Evolutionary conservation across 1,140 invertebrate species (phyloP), one percentile per base, ranked within the genome.

Genomic region (Mactra quadrangularis): DNA sequence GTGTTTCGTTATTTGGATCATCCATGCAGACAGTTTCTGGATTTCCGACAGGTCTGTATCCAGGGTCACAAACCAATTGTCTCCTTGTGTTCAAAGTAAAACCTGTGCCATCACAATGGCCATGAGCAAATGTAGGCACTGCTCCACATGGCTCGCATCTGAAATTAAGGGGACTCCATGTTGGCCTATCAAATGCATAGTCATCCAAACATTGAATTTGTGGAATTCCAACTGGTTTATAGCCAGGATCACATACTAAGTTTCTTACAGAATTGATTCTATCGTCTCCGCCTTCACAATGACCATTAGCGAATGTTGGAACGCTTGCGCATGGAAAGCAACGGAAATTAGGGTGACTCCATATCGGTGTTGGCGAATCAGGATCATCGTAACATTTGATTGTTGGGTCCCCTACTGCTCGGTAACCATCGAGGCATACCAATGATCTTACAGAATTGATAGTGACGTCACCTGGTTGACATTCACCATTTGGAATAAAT

Each of bases 71-170:
- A n/a, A 33, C 27, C 15, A 47, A 38, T 47, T 19, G 35, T 47
- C 78, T 38, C 19, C 11, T n/a, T 15, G 53, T 17, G 25, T 66
- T 66, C 7, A 78, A 52, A 22, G 29, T 78, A 25, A 31, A 68
- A 9, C 55, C 60, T 11, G 31, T 47, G 22, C 45, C 62, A 7
- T 41, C 77, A 50, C 77, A 81, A 15, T 59, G 7, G 41, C 64
- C 77, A 50, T 81, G 17, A 1, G 3, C 4, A 59, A 81, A 60
- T 7, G 22, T 38, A 1, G 77, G 77, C 13, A 66, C 71, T 17
- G 13, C 11, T 13, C 77, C 77, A 41, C 77, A 81, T 31, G 77
- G 64, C n/a, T 71, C n/a, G 41, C 77, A 81, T 50, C 45, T 17
- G n/a, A 81, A 71, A 15, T 60, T 50, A 11, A 53, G 50, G 3